These are phyloP conservation scores for Dioctria rufipes DNA, from an alignment of 2,888 invertebrate species.

Conservation along the genomic window DNA sequence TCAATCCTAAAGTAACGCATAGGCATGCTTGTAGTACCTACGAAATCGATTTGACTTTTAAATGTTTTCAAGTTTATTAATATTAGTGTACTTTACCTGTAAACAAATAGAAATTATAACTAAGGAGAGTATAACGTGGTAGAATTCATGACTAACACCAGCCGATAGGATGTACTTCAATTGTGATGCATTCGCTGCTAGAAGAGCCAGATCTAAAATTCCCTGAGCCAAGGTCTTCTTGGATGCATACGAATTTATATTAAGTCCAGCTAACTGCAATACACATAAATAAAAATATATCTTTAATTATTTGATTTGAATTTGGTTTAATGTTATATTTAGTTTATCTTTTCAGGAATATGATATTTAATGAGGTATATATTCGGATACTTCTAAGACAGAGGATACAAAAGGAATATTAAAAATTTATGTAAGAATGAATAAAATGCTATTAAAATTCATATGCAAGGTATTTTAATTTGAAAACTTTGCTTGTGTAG, in stretches of 20 bases:
- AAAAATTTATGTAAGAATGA: too few relatives aligned
- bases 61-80: neutral
- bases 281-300: too few relatives aligned
- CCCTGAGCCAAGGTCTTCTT: conserved; percentile 60
- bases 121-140: conserved; percentile 55
- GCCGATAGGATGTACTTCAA: conserved; percentile 57
- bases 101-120: conserved; percentile 57
- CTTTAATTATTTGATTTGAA: too few relatives aligned
- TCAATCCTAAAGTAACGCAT: conserved; percentile 57
- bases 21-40: conserved; percentile 58
- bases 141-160: conserved; percentile 57
- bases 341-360: too few relatives aligned
- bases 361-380: too few relatives aligned
- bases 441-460: too few relatives aligned
- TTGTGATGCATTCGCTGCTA: conserved; percentile 60
- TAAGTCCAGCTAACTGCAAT: conserved; percentile 54
- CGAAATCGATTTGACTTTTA: conserved; percentile 9
- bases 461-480: too few relatives aligned
- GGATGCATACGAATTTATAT: conserved; percentile 59
- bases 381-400: too few relatives aligned
- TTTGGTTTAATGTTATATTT: too few relatives aligned
- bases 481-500: too few relatives aligned
- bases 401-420: too few relatives aligned
- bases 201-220: conserved; percentile 59
- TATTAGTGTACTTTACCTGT: conserved; percentile 50